Evolutionary conservation across 2,797 vertebrate species (phyloP).

Genomic region (Florisuga fusca): DNA sequence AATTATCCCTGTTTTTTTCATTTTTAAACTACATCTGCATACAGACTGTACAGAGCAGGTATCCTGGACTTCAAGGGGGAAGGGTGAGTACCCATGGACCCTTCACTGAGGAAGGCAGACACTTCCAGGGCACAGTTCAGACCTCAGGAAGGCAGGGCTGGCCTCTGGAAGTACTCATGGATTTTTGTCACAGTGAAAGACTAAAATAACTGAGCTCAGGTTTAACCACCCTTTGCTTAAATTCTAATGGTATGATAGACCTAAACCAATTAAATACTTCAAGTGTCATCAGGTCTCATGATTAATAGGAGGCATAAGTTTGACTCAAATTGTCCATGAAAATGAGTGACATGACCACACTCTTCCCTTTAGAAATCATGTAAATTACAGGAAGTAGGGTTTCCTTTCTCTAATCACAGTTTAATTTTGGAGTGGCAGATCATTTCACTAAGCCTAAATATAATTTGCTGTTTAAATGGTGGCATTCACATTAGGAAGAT

Average conservation of each 20-base stretch:
- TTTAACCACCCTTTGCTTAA: neutral
- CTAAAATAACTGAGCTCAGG: neutral
- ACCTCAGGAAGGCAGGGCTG: neutral
- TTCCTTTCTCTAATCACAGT: neutral
- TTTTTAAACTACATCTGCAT: neutral
- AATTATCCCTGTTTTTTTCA: neutral
- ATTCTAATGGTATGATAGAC: neutral
- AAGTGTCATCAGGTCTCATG: neutral
- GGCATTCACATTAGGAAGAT: neutral
- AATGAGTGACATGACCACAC: neutral
- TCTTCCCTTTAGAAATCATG: neutral
- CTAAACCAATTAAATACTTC: neutral
- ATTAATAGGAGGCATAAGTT: neutral
- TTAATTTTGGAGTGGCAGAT: neutral
- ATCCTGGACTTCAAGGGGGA: neutral
- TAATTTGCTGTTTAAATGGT: neutral
- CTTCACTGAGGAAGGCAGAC: neutral
- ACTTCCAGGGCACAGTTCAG: neutral
- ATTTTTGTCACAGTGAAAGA: neutral
- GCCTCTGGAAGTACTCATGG: neutral
- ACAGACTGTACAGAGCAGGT: neutral
- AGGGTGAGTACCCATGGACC: neutral
- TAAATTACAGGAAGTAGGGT: neutral
- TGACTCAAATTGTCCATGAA: neutral
- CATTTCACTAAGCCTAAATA: neutral